Conservation (phyloP, 2,888 invertebrate species). For the Ophonus ardosiacus region DNA sequence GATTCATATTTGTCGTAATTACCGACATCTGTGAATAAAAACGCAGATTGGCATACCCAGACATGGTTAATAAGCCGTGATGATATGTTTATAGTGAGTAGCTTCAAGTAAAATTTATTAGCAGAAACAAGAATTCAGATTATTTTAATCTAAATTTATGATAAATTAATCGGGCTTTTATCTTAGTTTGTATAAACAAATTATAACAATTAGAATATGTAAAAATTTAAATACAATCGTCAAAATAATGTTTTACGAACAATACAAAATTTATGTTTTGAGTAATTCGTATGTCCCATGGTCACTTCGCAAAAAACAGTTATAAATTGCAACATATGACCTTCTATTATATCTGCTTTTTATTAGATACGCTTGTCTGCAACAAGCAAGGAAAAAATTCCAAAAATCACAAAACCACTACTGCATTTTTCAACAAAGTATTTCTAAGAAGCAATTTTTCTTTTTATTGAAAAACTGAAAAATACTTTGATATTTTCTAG, state of each 20-base stretch:
- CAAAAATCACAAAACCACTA: not conserved
- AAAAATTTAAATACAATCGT: not conserved
- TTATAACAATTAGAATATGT: not conserved
- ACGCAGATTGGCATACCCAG: no score
- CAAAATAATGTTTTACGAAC: not conserved
- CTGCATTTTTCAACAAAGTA: not conserved
- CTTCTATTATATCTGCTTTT: slow-evolving; percentile 22
- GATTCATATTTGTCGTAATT: no score
- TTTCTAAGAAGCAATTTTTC: not conserved
- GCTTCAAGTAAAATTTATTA: no score
- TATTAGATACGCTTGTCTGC: slow-evolving; percentile 12
- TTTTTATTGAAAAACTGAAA: not conserved
- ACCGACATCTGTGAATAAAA: no score
- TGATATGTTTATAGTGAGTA: no score
- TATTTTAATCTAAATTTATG: no score
- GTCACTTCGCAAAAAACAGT: not conserved
- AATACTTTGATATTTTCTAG: not conserved
- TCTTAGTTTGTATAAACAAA: no score
- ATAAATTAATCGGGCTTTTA: no score
- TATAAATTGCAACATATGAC: slow-evolving; percentile 18
- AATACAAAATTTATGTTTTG: not conserved
- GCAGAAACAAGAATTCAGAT: no score
- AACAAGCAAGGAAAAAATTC: not conserved
- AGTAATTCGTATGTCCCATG: not conserved
- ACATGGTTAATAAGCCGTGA: no score